These are phyloP conservation scores for Cyclargus thomasi DNA, from an alignment of 1,140 invertebrate species.

Conservation along the genomic window DNA sequence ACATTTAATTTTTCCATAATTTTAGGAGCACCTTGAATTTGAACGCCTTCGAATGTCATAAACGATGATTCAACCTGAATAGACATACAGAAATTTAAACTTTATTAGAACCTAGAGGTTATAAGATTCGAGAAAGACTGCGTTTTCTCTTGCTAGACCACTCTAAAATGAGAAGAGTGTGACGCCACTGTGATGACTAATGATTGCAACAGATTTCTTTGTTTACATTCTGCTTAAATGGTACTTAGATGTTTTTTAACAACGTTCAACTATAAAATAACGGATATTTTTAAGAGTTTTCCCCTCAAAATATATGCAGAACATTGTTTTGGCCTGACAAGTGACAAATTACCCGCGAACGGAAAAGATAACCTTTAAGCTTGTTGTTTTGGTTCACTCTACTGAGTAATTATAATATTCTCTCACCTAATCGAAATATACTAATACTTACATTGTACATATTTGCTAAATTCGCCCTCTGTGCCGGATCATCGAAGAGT, in stretches of 20 bases:
- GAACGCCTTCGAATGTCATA: constrained; percentile 96
- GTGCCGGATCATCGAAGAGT: constrained; percentile 90
- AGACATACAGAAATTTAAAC: no score
- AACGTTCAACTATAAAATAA: not conserved
- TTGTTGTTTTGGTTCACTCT: not conserved
- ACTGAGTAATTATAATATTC: not conserved
- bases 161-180: no score
- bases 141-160: no score
- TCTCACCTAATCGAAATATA: not conserved
- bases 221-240: not conserved
- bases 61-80: constrained; percentile 91
- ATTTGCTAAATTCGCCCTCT: constrained; percentile 87
- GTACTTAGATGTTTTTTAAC: no score
- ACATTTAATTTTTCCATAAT: constrained; percentile 96
- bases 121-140: no score
- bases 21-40: constrained; percentile 92
- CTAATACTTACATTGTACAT: constrained; percentile 92
- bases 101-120: no score
- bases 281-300: not conserved
- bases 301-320: not conserved
- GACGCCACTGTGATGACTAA: not conserved
- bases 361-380: constrained; percentile 9
- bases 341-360: not conserved
- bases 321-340: constrained; percentile 33
- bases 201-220: not conserved